A percentile compares a stretch with the other conserved stretches of the same genome.
Conservation (phyloP, 2,113 vertebrate species). For the Nothoprocta perdicaria region DNA sequence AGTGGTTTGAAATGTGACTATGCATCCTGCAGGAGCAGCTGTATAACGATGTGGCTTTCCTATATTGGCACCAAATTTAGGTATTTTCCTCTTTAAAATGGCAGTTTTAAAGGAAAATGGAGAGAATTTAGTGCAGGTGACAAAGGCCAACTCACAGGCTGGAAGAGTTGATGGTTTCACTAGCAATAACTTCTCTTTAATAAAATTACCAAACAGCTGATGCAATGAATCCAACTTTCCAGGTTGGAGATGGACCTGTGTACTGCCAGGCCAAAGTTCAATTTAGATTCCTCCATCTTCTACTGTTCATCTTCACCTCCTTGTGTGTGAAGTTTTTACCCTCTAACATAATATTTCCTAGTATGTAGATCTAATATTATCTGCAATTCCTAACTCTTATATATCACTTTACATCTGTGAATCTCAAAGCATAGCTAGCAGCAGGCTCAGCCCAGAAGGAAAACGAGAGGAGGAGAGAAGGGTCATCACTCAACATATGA, state of each 20-base stretch:
- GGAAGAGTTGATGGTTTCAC: background rate
- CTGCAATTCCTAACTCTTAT: background rate
- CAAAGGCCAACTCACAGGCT: background rate
- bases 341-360: background rate
- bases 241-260: background rate
- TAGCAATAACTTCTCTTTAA: background rate
- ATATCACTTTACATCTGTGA: background rate
- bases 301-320: background rate
- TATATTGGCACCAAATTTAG: background rate
- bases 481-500: fast-evolving
- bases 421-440: background rate
- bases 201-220: background rate
- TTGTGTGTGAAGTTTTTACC: background rate
- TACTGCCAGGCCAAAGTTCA: background rate
- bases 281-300: background rate
- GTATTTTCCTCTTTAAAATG: background rate
- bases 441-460: background rate
- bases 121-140: background rate
- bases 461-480: background rate
- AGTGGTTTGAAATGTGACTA: background rate
- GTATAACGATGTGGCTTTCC: background rate
- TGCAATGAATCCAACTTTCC: background rate
- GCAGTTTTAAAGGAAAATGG: background rate
- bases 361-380: background rate
- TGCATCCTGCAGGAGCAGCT: background rate